A percentile compares a stretch with the other conserved stretches of the same genome.
Evolutionary conservation across 2,888 invertebrate genomes (phyloP).

Genomic region (Leucoma salicis): DNA sequence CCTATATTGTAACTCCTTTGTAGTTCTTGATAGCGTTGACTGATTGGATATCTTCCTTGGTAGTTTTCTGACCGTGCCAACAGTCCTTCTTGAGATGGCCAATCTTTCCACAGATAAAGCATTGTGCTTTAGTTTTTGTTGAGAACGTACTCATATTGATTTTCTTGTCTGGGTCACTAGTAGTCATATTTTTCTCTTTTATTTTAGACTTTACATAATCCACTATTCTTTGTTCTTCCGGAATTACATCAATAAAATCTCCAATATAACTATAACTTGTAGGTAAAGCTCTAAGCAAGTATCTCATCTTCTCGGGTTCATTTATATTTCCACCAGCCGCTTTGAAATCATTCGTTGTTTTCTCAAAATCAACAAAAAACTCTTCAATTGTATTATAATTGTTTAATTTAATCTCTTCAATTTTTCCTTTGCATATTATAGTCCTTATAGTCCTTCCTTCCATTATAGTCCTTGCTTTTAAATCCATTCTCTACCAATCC

Average conservation of each 20-base stretch:
- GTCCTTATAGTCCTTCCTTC: background rate
- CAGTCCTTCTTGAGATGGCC: conserved; percentile 26
- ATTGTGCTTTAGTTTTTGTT: conserved; percentile 16
- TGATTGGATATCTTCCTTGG: conserved; percentile 2
- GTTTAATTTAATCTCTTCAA: conserved; percentile 30
- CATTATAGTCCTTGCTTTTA: background rate
- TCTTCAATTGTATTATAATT: conserved; percentile 28
- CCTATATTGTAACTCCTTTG: conserved; percentile 15
- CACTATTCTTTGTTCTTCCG: conserved; percentile 25
- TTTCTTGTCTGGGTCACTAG: conserved; percentile 13
- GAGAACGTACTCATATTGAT: conserved; percentile 25
- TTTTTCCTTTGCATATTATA: background rate
- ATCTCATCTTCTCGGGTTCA: conserved; percentile 34
- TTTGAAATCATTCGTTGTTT: conserved; percentile 30
- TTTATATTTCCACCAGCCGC: conserved; percentile 23
- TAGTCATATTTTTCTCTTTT: conserved; percentile 30
- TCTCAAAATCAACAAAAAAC: conserved; percentile 32
- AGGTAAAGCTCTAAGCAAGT: conserved; percentile 30
- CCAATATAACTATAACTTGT: conserved; percentile 34
- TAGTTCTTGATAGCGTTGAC: conserved; percentile 4
- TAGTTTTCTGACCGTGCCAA: conserved; percentile 3
- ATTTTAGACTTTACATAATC: conserved; percentile 19
- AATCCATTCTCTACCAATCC: background rate
- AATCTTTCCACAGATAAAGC: conserved; percentile 27
- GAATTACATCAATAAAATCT: conserved; percentile 34